phyloP scores from a whole-genome alignment of 2,888 invertebrate genomes.

The Nemurella pictetii region DNA sequence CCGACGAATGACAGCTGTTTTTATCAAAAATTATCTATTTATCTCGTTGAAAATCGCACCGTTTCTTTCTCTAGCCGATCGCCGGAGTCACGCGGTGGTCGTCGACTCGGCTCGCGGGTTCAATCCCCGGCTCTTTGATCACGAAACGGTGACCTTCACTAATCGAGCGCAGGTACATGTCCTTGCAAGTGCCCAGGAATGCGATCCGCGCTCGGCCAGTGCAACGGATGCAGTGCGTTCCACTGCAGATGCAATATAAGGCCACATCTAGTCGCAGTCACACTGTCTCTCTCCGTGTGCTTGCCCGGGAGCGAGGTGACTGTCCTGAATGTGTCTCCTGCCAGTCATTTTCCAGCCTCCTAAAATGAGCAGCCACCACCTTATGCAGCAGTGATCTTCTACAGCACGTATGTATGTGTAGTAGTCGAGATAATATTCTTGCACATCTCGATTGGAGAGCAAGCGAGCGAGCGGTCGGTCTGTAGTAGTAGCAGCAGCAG shows the following conservation, averaged over 20 bases:
- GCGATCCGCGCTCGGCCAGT: constrained; percentile 1
- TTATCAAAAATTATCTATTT: too few relatives aligned
- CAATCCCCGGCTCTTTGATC: not conserved
- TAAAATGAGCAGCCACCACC: not conserved
- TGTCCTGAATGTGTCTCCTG: not conserved
- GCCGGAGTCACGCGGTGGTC: not conserved
- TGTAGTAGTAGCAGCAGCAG: too few relatives aligned
- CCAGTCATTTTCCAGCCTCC: not conserved
- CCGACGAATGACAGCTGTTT: too few relatives aligned
- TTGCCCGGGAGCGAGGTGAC: not conserved
- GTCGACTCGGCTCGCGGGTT: not conserved
- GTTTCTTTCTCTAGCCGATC: not conserved
- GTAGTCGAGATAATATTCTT: not conserved
- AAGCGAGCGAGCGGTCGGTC: not conserved
- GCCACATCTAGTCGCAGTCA: not conserved
- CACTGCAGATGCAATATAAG: not conserved
- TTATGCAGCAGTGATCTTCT: not conserved
- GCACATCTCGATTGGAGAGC: not conserved
- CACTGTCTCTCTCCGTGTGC: not conserved
- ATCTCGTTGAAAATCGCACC: too few relatives aligned
- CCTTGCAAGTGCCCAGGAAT: not conserved
- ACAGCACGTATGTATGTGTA: not conserved
- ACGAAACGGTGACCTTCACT: constrained; percentile 1
- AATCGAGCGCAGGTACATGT: constrained; percentile 9
- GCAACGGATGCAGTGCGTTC: too few relatives aligned